These are phyloP conservation scores for Ivindomyrus marchei DNA, from an alignment of 2,113 vertebrate genomes.

Conservation along the genomic window DNA sequence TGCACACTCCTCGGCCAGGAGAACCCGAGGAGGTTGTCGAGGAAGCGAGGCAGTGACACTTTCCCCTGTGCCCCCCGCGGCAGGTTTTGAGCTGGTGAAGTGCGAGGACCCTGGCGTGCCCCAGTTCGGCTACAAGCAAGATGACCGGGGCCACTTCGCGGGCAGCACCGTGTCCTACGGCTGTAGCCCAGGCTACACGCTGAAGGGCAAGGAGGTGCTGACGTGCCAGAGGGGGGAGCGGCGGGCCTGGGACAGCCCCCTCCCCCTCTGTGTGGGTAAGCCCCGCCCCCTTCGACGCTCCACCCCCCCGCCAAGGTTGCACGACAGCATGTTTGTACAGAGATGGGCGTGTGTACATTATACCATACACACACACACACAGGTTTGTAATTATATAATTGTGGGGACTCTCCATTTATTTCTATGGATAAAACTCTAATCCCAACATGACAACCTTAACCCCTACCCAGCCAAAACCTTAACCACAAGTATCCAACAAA, in stretches of 20 bases:
- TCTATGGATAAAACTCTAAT: too few relatives aligned
- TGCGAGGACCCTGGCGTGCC: constrained; percentile 92
- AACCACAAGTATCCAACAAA: too few relatives aligned
- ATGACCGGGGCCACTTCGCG: constrained; percentile 92
- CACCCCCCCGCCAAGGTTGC: too few relatives aligned
- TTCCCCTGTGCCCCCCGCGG: background rate
- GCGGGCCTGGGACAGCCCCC: constrained; percentile 83
- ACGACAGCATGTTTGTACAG: too few relatives aligned
- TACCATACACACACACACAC: background rate
- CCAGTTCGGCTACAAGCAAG: constrained; percentile 85
- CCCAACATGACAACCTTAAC: too few relatives aligned
- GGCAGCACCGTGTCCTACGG: constrained; percentile 85
- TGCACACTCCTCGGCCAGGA: background rate
- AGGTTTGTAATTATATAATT: too few relatives aligned
- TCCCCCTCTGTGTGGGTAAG: constrained; percentile 88
- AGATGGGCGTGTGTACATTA: too few relatives aligned
- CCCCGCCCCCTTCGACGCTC: fast-evolving
- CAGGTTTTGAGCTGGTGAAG: constrained; percentile 91
- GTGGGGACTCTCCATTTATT: too few relatives aligned
- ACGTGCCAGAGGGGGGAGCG: constrained; percentile 86
- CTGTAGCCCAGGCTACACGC: constrained; percentile 86
- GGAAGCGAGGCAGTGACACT: background rate
- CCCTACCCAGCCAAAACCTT: too few relatives aligned
- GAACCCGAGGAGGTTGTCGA: background rate
- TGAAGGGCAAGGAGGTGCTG: constrained; percentile 73